Evolutionary conservation across 1,140 invertebrate species (phyloP).

Genomic region (Eumeta japonica): DNA sequence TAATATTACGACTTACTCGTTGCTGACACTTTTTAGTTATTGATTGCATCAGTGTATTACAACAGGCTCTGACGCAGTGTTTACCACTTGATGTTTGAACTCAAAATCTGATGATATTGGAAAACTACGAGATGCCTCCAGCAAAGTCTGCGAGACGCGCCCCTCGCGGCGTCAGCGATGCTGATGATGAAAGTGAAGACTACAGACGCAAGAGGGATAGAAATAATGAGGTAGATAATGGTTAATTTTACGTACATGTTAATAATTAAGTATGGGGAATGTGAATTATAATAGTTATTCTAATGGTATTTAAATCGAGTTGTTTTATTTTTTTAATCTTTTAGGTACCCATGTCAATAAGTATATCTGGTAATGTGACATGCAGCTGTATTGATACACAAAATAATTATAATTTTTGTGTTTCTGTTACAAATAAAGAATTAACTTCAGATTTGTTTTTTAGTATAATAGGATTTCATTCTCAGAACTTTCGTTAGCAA

Average conservation of each 20-base stretch:
- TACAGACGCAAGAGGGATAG: constrained; percentile 77
- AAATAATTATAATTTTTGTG: constrained; percentile 5
- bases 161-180: constrained; percentile 35
- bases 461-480: too few species aligned
- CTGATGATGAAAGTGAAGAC: constrained; percentile 72
- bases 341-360: too few species aligned
- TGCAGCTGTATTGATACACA: neutral
- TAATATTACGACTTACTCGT: too few species aligned
- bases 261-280: constrained; percentile 2
- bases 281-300: too few species aligned
- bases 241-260: neutral
- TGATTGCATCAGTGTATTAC: too few species aligned
- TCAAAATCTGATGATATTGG: constrained; percentile 48
- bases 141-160: constrained; percentile 22
- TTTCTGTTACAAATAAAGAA: constrained; percentile 2
- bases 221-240: constrained; percentile 72
- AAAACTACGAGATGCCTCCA: constrained; percentile 37
- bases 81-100: too few species aligned
- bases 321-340: too few species aligned
- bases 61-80: too few species aligned
- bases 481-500: too few species aligned
- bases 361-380: too few species aligned
- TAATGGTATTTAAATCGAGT: too few species aligned
- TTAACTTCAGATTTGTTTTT: constrained; percentile 11
- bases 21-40: too few species aligned